Base-by-base conservation (phyloP, 2,888 invertebrate species). In the Platycheirus albimanus region DNA sequence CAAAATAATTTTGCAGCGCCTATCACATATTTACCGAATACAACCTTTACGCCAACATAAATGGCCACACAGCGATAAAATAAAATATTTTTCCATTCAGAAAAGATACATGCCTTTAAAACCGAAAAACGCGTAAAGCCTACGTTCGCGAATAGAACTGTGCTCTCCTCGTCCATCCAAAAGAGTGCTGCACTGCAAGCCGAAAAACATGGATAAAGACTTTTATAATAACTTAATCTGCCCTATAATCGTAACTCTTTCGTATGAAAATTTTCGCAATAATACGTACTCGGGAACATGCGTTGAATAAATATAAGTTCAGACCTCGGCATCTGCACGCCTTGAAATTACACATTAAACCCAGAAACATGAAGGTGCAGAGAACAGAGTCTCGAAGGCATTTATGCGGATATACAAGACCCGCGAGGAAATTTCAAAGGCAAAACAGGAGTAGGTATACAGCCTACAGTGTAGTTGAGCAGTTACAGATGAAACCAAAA, bases 241-340 rank as follows among this genome's bases (percentile, higher is more conserved):
- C 78, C 83, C 78, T 83, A 83, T 83, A 83, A 83, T 83, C 83
- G 83, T 83, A 78, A 83, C 54, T 78, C 78, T 72, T 74, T 77
- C 38, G 56, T 45, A 83, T 74, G 83, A 83, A 78, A 49, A 58
- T 78, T 67, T 78, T 77, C 83, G 78, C 72, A 74, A 78, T 74
- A 63, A 74, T 78, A 64, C 61, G 19, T 45, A 61, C 43, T 43
- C 61, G 61, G 61, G 45, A 58, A 61, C 83, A 78, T 69, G 83
- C 69, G 72, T 78, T 83, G 83, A 78, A 83, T 83, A 83, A 83
- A 78, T 78, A 61, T 45, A 74, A 83, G 54, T 58, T 52, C 63
- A 41, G 56, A 64, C 78, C 64, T 72, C 67, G 70, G 77, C 67
- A 52, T 72, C 67, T 76, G 77, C 67, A 52, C 72, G 67, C 66